Conservation (phyloP, 2,888 invertebrate genomes). For the Ochropleura leucogaster region DNA sequence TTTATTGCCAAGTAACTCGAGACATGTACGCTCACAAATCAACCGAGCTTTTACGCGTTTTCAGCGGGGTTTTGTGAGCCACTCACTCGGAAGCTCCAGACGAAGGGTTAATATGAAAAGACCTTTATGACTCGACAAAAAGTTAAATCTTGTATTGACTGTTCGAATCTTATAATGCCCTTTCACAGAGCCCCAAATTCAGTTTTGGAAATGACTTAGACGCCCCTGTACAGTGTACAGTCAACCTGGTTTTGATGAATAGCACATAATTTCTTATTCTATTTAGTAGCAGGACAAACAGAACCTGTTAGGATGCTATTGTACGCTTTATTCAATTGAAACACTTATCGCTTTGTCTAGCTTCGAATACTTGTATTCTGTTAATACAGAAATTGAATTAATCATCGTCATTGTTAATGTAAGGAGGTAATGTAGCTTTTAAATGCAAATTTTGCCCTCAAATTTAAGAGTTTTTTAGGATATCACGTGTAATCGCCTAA, state of each 20-base stretch:
- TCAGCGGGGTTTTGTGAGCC: constrained; percentile 78
- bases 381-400: constrained; percentile 34
- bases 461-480: constrained; percentile 16
- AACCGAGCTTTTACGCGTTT: constrained; percentile 78
- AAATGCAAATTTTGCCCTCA: constrained; percentile 29
- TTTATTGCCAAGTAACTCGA: constrained; percentile 85
- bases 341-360: constrained; percentile 49
- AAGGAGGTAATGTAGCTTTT: constrained; percentile 14
- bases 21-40: constrained; percentile 83
- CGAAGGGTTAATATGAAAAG: constrained; percentile 74
- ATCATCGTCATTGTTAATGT: constrained; percentile 33
- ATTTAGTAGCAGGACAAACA: constrained; percentile 70
- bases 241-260: constrained; percentile 72
- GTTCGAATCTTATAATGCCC: constrained; percentile 63
- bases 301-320: constrained; percentile 74
- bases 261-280: constrained; percentile 73
- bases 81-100: constrained; percentile 69
- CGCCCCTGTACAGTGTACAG: constrained; percentile 44
- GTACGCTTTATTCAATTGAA: constrained; percentile 67
- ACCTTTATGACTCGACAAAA: constrained; percentile 68
- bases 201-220: constrained; percentile 57
- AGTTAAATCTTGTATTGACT: constrained; percentile 63
- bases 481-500: neutral
- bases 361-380: constrained; percentile 49
- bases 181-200: constrained; percentile 57